Percentiles rank a stretch among this genome's conserved stretches.
Evolutionary conservation across 2,113 vertebrate species (phyloP).

Genomic region (Pangasianodon hypophthalmus): DNA sequence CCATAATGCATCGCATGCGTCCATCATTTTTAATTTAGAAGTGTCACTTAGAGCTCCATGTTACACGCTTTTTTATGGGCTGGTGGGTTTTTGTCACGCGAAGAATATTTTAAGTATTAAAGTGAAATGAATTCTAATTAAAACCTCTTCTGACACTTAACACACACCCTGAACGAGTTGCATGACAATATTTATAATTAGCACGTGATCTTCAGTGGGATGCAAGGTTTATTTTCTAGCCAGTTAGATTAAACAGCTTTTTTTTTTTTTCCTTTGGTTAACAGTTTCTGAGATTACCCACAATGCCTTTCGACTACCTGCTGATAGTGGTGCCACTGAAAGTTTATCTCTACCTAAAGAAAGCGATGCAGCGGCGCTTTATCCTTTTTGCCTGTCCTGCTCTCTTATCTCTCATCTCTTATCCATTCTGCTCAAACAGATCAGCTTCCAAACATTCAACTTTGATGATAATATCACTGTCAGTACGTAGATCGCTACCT

Average conservation of each 20-base stretch:
- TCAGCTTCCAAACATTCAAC: not conserved
- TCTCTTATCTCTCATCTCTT: not conserved
- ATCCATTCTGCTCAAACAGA: not conserved
- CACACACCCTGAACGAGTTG: not conserved
- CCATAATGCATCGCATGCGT: not conserved
- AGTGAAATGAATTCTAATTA: conserved; percentile 13
- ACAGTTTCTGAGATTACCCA: not conserved
- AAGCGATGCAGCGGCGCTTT: not conserved
- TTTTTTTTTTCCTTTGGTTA: not conserved
- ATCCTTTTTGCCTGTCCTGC: not conserved
- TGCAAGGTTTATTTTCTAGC: not conserved
- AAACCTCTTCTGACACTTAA: not conserved
- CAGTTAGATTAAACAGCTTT: not conserved
- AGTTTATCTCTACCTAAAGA: not conserved
- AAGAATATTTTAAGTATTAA: conserved; percentile 2
- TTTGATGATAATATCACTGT: not conserved
- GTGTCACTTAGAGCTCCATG: not conserved
- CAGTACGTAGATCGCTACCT: not conserved
- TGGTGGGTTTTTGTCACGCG: conserved; percentile 1
- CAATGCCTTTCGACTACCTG: not conserved
- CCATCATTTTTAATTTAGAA: conserved; percentile 17
- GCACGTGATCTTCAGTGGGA: not conserved
- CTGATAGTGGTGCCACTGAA: not conserved
- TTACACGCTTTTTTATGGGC: not conserved
- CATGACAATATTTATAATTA: conserved; percentile 21